Base-by-base conservation (phyloP, 2,797 vertebrate species). In the Chloroceryle amazona region DNA sequence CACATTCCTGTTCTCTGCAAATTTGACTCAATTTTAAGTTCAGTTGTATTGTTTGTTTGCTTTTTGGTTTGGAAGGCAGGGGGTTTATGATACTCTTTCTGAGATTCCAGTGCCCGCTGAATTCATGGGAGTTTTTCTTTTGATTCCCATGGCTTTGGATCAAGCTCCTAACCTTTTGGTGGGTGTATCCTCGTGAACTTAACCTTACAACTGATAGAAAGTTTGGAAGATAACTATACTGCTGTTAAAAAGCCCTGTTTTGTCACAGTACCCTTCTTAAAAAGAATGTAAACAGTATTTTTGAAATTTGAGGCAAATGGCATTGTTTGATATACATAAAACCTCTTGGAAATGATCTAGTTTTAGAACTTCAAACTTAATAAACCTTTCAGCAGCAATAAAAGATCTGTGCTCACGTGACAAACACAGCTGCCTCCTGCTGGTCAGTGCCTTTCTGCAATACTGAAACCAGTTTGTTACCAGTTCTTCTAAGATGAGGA, bases 401-500 rank as follows among this genome's bases (percentile, higher is more conserved):
- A 12, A 67, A 74, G n/a, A 4, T 46, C 6, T 62, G 35, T 81
- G 58, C 28, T 81, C 20, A 0, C 57, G 67, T 82, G 60, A 46
- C 63, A 87, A 66, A 46, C 83, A 25, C 87, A 91, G 51, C 72
- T 93, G 88, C 95, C 92, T 96, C 92, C 93, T 94, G 13, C 80
- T 88, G 80, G 74, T 44, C 57, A 80, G 88, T 9, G 68, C 61
- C 47, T 25, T 66, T 72, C 41, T 78, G 4, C 9, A 22, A 1
- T 52, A 7, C 2, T 46, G 72, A 63, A 57, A 63, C 47, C 76
- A 71, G 55, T 17, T 54, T 42, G 37, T 66, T 62, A 18, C 46
- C 41, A 16, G 20, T 23, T 9, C 54, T 74, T 9, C 20, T 19
- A 4, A 22, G 28, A 15, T 35, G 66, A 61, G n/a, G 44, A 11